Conservation (phyloP, 2,888 invertebrate species). For the Thyatira batis region DNA sequence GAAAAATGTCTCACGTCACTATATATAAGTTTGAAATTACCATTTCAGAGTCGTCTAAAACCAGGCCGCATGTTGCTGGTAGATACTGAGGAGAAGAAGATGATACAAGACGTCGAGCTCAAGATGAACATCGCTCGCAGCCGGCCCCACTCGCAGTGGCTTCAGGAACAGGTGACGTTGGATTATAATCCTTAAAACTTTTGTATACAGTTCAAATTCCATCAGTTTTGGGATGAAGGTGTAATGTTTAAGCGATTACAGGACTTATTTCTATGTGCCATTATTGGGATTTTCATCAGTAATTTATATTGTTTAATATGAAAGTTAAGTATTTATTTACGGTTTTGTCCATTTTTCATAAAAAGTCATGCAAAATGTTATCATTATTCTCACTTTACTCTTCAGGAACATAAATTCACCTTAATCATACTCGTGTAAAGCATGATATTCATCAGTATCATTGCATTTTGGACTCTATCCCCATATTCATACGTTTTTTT, state of each 20-base stretch:
- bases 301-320: too few relatives aligned
- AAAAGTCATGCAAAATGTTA: background rate
- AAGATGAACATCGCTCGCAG: slow-evolving; percentile 93
- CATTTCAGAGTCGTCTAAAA: slow-evolving; percentile 93
- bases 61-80: slow-evolving; percentile 99
- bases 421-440: background rate
- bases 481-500: slow-evolving; percentile 5
- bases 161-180: slow-evolving; percentile 89
- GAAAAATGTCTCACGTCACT: too few relatives aligned
- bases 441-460: background rate
- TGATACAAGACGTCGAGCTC: slow-evolving; percentile 96
- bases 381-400: background rate
- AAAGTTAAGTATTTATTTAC: too few relatives aligned
- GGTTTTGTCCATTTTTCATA: background rate
- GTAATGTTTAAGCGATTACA: too few relatives aligned
- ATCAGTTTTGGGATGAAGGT: background rate
- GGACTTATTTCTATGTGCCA: too few relatives aligned
- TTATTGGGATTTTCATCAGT: too few relatives aligned
- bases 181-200: background rate
- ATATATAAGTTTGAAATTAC: slow-evolving; percentile 5
- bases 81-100: slow-evolving; percentile 93
- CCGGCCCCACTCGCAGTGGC: slow-evolving; percentile 95
- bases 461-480: background rate
- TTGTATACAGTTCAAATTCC: background rate
- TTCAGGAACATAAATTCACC: background rate